Conservation (phyloP, 1,140 invertebrate genomes). For the Pissodes strobi region DNA sequence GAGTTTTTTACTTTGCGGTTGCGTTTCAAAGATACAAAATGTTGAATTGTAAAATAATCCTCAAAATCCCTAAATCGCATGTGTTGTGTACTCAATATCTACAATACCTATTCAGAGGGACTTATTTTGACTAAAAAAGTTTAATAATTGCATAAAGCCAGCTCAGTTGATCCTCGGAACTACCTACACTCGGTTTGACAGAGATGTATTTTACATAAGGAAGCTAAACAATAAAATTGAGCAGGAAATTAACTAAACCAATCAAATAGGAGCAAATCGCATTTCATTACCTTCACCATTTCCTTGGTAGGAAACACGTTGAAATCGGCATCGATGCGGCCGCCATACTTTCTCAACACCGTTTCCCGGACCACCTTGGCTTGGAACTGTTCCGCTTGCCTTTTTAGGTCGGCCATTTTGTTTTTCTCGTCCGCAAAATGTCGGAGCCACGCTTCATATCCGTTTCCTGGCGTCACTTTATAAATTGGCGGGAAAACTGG, state of each 20-base stretch:
- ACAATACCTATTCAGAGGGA: too few species aligned
- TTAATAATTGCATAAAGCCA: background rate
- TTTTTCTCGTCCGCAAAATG: conserved; percentile 51
- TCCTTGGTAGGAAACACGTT: conserved; percentile 61
- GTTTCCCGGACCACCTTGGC: conserved; percentile 58
- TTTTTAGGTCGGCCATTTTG: conserved; percentile 42
- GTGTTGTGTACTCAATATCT: too few species aligned
- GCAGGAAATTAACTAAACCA: too few species aligned
- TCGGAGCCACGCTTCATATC: conserved; percentile 37
- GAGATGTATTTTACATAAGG: too few species aligned
- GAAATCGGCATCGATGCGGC: conserved; percentile 60
- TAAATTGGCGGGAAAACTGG: conserved; percentile 51
- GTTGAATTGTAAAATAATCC: background rate
- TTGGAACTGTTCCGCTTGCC: conserved; percentile 53
- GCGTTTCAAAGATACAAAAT: background rate
- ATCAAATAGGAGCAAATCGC: background rate
- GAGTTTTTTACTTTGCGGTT: too few species aligned
- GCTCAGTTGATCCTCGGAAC: too few species aligned
- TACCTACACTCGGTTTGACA: too few species aligned
- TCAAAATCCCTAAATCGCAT: background rate
- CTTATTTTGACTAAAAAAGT: background rate
- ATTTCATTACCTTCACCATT: conserved; percentile 53
- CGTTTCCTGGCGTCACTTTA: conserved; percentile 47
- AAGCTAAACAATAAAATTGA: too few species aligned
- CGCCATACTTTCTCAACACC: conserved; percentile 58